Percentiles rank a stretch among this genome's conserved stretches.
Conservation (phyloP, 2,113 vertebrate species). For the Chrysochloris asiatica region DNA sequence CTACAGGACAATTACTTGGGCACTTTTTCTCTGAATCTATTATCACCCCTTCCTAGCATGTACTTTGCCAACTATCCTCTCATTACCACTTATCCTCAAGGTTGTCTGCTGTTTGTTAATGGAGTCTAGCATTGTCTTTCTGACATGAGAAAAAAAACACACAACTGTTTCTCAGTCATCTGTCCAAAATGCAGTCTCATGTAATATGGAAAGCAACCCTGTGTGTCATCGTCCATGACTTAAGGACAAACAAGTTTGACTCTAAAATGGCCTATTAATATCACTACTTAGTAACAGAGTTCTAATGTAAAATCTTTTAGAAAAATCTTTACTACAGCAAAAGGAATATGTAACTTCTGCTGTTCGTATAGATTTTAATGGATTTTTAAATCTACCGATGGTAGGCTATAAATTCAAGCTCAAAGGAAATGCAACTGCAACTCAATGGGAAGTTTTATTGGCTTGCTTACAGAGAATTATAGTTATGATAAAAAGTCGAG, state of each 20-base stretch:
- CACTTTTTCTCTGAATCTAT: constrained; percentile 42
- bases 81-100: constrained; percentile 47
- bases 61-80: not conserved
- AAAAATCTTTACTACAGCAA: constrained; percentile 77
- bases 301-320: constrained; percentile 83
- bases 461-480: constrained; percentile 81
- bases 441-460: constrained; percentile 80
- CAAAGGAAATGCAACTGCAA: constrained; percentile 77
- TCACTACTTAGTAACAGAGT: constrained; percentile 72
- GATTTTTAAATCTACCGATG: constrained; percentile 85
- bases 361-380: constrained; percentile 83
- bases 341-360: constrained; percentile 77
- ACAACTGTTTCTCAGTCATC: constrained; percentile 36
- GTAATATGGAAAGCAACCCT: not conserved
- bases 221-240: not conserved
- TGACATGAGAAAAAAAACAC: constrained; percentile 34
- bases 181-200: constrained; percentile 37
- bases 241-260: constrained; percentile 42
- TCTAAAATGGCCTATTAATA: constrained; percentile 79
- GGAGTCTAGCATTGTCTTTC: constrained; percentile 54
- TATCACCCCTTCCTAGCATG: constrained; percentile 21
- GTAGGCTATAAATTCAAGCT: constrained; percentile 81
- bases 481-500: constrained; percentile 69
- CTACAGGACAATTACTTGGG: not conserved
- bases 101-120: constrained; percentile 54